Base-by-base conservation (phyloP, 1,140 invertebrate genomes). In the Halictus rubicundus region DNA sequence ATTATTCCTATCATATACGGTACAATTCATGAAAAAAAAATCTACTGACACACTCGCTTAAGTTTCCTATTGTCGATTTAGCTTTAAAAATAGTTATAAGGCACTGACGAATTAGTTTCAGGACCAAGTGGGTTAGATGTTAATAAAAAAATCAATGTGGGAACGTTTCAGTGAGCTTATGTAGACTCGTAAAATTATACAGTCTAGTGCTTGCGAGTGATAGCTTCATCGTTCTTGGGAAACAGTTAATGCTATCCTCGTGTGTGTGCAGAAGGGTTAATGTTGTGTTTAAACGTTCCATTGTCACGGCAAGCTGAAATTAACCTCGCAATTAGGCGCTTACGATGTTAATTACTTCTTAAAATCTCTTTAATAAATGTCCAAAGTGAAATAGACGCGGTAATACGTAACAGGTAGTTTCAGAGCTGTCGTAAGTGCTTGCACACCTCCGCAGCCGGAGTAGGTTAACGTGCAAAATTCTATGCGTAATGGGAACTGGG, bases 401-500 rank as follows among this genome's bases (percentile, higher is more conserved):
- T 32, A 46, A 63, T 42, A n/a, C 46, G 23, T 27, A 71, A 42
- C 25, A 63, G 14, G 19, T 32, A 49, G 12, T 59, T 70, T 37
- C 19, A 9, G 7, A 61, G 37, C 7, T 73, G 27, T 63, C 12
- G 71, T 19, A 46, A 73, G 25, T 8, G 59, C 42, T 73, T 49
- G n/a, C 21, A 16, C 16, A 63, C 42, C 63, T 73, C 32, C 8
- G 42, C 23, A 46, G 21, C 21, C 42, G 9, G 57, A 63, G 59
- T 73, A 63, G 71, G 71, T 73, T 73, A 61, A 63, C 46, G 71
- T 32, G 23, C 39, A 59, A n/a, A 70, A 59, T 70, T 32, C 39
- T 63, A 63, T 49, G 32, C 16, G 10, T 32, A 57, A 27, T 32
- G 42, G 25, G n/a, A 64, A 27, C 10, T 60, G 59, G 59, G 37